Percentiles rank a stretch among this genome's conserved stretches.
Conservation (phyloP, 2,797 vertebrate genomes). For the Dermochelys coriacea region DNA sequence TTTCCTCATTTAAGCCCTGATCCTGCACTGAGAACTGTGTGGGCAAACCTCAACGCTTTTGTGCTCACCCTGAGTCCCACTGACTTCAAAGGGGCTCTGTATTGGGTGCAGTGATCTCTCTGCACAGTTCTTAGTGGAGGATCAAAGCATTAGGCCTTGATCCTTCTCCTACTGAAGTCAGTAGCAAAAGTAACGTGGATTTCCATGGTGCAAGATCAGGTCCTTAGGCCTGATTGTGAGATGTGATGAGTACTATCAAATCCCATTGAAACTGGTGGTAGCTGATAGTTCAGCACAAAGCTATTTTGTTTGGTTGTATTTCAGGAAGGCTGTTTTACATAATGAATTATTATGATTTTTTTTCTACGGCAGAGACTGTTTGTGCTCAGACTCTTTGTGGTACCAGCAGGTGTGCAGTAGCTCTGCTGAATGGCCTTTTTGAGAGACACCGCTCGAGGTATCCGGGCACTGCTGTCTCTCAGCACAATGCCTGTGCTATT, state of each 20-base stretch:
- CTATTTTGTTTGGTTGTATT: not conserved
- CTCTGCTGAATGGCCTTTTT: not conserved
- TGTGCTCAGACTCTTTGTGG: not conserved
- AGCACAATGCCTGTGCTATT: constrained; percentile 45
- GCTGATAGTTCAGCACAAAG: not conserved
- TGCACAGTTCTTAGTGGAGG: not conserved
- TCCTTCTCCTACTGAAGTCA: not conserved
- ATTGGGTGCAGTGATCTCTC: not conserved
- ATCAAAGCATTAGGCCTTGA: not conserved
- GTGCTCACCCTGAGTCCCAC: not conserved
- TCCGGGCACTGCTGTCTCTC: not conserved
- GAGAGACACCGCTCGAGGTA: not conserved
- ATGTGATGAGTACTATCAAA: no score
- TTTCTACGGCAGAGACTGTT: not conserved
- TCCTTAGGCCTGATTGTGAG: not conserved
- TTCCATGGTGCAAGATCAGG: not conserved
- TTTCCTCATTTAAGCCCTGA: constrained; percentile 3
- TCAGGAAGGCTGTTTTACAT: not conserved
- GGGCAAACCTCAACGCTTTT: constrained; percentile 19
- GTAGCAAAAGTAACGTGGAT: constrained; percentile 20
- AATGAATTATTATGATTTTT: not conserved
- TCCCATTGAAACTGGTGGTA: not conserved
- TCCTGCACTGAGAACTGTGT: not conserved
- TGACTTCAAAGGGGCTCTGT: constrained; percentile 23
- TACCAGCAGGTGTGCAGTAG: not conserved